A percentile compares a stretch with the other conserved stretches of the same genome.
Conservation (phyloP, 1,140 invertebrate species). For the Bombus turneri region DNA sequence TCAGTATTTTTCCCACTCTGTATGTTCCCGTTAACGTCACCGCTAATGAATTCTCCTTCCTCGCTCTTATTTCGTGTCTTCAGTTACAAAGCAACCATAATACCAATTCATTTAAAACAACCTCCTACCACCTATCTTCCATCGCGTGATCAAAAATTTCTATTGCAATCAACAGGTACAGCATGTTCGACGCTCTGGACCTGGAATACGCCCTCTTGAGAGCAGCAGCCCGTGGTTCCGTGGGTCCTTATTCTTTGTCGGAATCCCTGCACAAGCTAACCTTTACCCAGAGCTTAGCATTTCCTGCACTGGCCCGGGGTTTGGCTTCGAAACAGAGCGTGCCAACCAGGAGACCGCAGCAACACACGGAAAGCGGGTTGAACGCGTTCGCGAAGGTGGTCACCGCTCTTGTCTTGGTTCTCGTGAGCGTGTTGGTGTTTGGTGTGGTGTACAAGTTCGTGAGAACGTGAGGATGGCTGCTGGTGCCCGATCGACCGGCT, state of each 20-base stretch:
- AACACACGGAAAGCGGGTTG: constrained; percentile 85
- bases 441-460: constrained; percentile 90
- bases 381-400: constrained; percentile 88
- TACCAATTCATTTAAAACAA: accelerated
- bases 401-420: constrained; percentile 87
- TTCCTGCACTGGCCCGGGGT: constrained; percentile 88
- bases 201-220: constrained; percentile 87
- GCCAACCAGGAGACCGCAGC: constrained; percentile 83
- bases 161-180: constrained; percentile 81
- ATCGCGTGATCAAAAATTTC: background rate
- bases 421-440: constrained; percentile 89
- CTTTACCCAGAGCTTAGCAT: constrained; percentile 89
- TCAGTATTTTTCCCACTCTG: no score
- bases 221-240: constrained; percentile 87
- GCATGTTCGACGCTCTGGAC: constrained; percentile 88
- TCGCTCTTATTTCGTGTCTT: no score
- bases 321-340: constrained; percentile 86
- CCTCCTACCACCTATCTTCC: no score
- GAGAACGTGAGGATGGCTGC: constrained; percentile 89
- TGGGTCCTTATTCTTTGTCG: constrained; percentile 88
- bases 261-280: constrained; percentile 89
- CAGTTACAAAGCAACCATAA: no score
- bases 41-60: no score
- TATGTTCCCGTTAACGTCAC: no score
- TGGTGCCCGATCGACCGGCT: constrained; percentile 83